phyloP scores from a whole-genome alignment of 2,797 vertebrate genomes.

The Coregonus sp. region DNA sequence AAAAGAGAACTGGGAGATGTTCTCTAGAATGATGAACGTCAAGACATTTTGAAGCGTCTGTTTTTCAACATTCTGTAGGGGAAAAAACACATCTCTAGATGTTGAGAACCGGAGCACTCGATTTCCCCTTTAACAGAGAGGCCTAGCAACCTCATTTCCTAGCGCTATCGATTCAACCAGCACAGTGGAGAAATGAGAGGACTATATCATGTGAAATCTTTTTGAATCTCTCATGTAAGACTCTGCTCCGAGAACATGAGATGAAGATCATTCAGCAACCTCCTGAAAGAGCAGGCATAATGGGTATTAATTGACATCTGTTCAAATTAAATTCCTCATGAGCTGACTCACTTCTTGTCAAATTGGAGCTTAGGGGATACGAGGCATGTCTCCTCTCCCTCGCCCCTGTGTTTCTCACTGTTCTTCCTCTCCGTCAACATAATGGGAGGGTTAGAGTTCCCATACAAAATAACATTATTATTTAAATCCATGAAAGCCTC shows the following conservation, averaged over 20 bases:
- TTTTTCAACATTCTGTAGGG: neutral
- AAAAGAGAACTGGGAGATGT: slow-evolving; percentile 22
- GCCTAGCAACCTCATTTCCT: neutral
- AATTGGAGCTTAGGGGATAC: slow-evolving; percentile 43
- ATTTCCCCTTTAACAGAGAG: neutral
- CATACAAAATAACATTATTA: slow-evolving; percentile 34
- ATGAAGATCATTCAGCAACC: slow-evolving; percentile 23
- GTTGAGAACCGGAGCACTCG: slow-evolving; percentile 19
- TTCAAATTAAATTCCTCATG: slow-evolving; percentile 44
- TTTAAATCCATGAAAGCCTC: slow-evolving; percentile 50
- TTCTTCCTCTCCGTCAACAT: slow-evolving; percentile 40
- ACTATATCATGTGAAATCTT: slow-evolving; percentile 16
- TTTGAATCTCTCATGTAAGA: slow-evolving; percentile 19
- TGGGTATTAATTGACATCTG: slow-evolving; percentile 53
- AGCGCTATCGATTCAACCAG: neutral
- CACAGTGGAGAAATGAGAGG: slow-evolving; percentile 10
- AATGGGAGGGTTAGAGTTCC: slow-evolving; percentile 33
- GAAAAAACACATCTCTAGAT: neutral
- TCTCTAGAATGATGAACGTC: neutral
- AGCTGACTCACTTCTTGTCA: slow-evolving; percentile 51
- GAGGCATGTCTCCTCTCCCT: slow-evolving; percentile 27
- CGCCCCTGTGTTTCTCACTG: slow-evolving; percentile 31
- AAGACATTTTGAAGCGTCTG: neutral
- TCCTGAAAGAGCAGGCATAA: slow-evolving; percentile 36
- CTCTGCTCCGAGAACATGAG: slow-evolving; percentile 24